phyloP scores from a whole-genome alignment of 2,888 invertebrate genomes.

The Altica lythri region DNA sequence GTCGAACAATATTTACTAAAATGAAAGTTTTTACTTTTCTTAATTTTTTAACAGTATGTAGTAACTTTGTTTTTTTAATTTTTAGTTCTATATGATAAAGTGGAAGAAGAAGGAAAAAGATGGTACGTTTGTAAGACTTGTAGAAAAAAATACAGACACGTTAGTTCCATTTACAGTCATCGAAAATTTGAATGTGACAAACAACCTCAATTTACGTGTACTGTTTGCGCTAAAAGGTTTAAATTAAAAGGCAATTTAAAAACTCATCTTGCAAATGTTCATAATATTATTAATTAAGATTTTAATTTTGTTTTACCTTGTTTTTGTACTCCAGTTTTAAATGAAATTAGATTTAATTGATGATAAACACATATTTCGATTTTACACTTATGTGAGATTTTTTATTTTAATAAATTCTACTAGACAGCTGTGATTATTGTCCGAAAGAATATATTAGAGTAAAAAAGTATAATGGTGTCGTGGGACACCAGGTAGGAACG shows the following conservation, averaged over 20 bases:
- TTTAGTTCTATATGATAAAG: conserved; percentile 20
- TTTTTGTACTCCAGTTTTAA: too few species aligned
- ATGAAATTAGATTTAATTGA: too few species aligned
- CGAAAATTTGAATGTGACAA: conserved; percentile 44
- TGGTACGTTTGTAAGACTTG: conserved; percentile 32
- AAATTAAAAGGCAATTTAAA: conserved; percentile 40
- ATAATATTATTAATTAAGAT: conserved; percentile 24
- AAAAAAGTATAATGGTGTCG: too few species aligned
- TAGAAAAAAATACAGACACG: conserved; percentile 33
- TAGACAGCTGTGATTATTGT: too few species aligned
- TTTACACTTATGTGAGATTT: too few species aligned
- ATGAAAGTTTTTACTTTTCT: background rate
- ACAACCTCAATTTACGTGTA: conserved; percentile 38
- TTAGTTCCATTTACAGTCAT: conserved; percentile 37
- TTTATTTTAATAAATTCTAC: too few species aligned
- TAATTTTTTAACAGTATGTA: background rate
- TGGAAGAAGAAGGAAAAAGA: conserved; percentile 16
- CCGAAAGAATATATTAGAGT: too few species aligned
- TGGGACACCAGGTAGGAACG: too few species aligned
- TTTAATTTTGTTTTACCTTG: too few species aligned
- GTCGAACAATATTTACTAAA: too few species aligned
- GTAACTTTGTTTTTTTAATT: too few species aligned
- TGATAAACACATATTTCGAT: too few species aligned
- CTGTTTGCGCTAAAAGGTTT: conserved; percentile 36
- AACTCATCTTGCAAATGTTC: conserved; percentile 33